Conservation (phyloP, 2,797 vertebrate genomes). For the Strix occidentalis region DNA sequence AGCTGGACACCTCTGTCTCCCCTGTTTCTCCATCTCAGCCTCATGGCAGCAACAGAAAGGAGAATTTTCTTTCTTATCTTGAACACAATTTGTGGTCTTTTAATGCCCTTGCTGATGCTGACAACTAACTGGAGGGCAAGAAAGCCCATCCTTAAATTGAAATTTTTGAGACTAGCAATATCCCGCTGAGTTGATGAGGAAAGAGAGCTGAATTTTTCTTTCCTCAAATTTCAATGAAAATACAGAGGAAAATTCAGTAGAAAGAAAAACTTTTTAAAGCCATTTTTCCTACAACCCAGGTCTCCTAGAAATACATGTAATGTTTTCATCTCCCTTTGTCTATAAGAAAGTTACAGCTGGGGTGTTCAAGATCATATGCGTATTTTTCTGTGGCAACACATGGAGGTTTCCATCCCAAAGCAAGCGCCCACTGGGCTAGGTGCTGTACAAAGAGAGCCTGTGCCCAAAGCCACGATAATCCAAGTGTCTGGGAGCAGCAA, state of each 20-base stretch:
- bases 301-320: neutral
- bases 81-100: neutral
- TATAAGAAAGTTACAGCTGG: neutral
- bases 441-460: neutral
- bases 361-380: neutral
- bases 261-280: neutral
- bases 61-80: neutral
- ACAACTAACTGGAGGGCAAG: neutral
- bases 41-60: neutral
- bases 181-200: neutral
- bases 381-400: neutral
- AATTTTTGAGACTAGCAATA: neutral
- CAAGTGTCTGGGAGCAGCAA: neutral
- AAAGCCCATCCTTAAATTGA: neutral
- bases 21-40: neutral
- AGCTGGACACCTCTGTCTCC: neutral
- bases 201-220: neutral
- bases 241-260: neutral
- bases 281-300: neutral
- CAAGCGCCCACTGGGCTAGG: neutral
- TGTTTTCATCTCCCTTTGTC: neutral
- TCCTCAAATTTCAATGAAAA: neutral
- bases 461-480: neutral
- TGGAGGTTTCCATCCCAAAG: neutral
- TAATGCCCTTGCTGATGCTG: neutral